A percentile compares a stretch with the other conserved stretches of the same genome.
phyloP scores from a whole-genome alignment of 92 coral and sea anemone species.

The Zoanthus solanderi region DNA sequence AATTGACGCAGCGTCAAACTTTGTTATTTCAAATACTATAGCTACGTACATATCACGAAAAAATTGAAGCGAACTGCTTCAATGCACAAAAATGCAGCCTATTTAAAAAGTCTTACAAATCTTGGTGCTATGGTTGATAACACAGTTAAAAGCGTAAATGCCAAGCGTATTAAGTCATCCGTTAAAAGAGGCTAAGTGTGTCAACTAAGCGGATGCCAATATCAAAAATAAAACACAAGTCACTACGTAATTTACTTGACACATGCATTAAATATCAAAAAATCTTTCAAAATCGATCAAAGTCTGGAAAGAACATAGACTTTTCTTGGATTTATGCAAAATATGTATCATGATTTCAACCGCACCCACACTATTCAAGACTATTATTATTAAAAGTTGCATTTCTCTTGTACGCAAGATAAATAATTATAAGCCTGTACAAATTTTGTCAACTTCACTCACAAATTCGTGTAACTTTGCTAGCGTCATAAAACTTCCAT shows the following conservation, averaged over 20 bases:
- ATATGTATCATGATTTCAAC: slow-evolving; percentile 23
- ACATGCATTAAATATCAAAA: neutral
- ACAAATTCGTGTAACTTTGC: neutral
- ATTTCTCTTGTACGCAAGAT: slow-evolving; percentile 18
- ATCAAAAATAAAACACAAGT: neutral
- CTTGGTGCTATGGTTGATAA: neutral
- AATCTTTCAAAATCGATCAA: neutral
- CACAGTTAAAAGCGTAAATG: neutral
- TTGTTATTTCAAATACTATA: too few relatives aligned
- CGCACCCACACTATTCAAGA: slow-evolving; percentile 28
- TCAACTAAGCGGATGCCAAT: neutral
- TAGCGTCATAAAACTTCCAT: neutral
- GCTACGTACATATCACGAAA: neutral
- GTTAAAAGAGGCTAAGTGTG: neutral
- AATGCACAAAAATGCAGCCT: neutral
- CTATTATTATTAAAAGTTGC: neutral
- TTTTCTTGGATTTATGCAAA: neutral
- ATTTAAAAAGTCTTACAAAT: neutral
- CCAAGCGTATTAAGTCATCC: neutral
- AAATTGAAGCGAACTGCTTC: neutral
- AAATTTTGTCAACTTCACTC: neutral
- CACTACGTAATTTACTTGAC: neutral
- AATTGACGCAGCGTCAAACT: too few relatives aligned
- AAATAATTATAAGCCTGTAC: neutral
- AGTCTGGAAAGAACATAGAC: neutral